These are phyloP conservation scores for Cheilinus undulatus DNA, from an alignment of 2,113 vertebrate genomes.

Conservation along the genomic window DNA sequence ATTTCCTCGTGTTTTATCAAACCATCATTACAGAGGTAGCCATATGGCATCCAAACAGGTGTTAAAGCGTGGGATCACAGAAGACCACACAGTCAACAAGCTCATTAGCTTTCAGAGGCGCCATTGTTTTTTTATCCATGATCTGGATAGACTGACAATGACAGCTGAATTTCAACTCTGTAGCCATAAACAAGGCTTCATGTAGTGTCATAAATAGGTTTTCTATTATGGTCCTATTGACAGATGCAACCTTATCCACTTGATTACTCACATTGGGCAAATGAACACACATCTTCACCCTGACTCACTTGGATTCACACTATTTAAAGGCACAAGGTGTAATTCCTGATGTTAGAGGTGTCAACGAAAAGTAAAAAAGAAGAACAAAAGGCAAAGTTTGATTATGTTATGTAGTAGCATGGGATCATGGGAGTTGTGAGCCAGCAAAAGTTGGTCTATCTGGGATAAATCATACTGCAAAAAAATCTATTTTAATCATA, in stretches of 20 bases:
- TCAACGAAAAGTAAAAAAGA: no score
- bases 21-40: conserved; percentile 22
- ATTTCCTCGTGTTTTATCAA: not conserved
- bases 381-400: not conserved
- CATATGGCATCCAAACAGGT: conserved; percentile 62
- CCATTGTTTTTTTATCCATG: not conserved
- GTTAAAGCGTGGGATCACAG: conserved; percentile 38
- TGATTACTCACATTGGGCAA: not conserved
- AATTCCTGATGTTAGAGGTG: no score
- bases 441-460: not conserved
- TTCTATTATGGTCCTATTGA: not conserved
- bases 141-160: conserved; percentile 7
- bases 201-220: not conserved
- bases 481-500: not conserved
- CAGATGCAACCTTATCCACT: not conserved
- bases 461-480: no score
- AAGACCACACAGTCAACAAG: conserved; percentile 47
- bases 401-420: not conserved
- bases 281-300: not conserved
- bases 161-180: conserved; percentile 12
- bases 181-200: not conserved
- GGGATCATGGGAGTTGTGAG: not conserved
- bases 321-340: no score
- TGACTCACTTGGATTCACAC: no score
- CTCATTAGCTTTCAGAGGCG: conserved; percentile 23